Percentiles rank a stretch among this genome's conserved stretches.
Evolutionary conservation across 1,140 invertebrate genomes (phyloP).

Genomic region (Drosophila miranda): DNA sequence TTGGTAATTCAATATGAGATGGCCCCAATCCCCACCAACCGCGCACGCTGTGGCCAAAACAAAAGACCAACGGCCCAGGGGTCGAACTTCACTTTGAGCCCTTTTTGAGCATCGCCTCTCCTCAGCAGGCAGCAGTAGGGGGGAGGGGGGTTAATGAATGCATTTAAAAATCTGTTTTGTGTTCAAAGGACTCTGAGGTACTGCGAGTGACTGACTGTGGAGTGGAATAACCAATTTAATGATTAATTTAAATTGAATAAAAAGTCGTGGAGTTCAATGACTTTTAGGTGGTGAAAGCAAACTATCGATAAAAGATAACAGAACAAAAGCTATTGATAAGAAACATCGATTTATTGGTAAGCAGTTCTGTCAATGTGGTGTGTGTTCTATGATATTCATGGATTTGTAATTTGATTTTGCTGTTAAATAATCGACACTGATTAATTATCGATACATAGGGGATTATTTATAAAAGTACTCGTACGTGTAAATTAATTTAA

Average conservation of each 20-base stretch:
- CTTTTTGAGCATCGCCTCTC: constrained; percentile 8
- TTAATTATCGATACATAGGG: too few relatives aligned
- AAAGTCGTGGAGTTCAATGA: constrained; percentile 11
- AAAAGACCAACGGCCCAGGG: constrained; percentile 32
- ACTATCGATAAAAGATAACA: background rate
- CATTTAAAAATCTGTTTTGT: constrained; percentile 43
- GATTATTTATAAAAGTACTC: too few relatives aligned
- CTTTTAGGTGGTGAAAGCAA: background rate
- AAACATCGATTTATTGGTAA: too few relatives aligned
- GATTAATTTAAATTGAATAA: constrained; percentile 15
- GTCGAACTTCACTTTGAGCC: constrained; percentile 26
- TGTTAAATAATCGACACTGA: too few relatives aligned
- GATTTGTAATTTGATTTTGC: too few relatives aligned
- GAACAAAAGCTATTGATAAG: too few relatives aligned
- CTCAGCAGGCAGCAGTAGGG: background rate
- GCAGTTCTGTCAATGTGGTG: too few relatives aligned
- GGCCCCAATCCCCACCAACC: background rate
- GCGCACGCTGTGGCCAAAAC: constrained; percentile 35
- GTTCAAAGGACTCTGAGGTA: constrained; percentile 25
- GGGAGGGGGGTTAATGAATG: constrained; percentile 28
- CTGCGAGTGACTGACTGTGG: background rate
- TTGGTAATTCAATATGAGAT: constrained; percentile 49
- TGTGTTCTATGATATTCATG: too few relatives aligned
- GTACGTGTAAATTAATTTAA: too few relatives aligned
- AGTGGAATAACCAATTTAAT: constrained; percentile 15